A percentile compares a stretch with the other conserved stretches of the same genome.
These are phyloP conservation scores for Myotis pilosus DNA, from an alignment of 2,797 vertebrate species.

Conservation along the genomic window DNA sequence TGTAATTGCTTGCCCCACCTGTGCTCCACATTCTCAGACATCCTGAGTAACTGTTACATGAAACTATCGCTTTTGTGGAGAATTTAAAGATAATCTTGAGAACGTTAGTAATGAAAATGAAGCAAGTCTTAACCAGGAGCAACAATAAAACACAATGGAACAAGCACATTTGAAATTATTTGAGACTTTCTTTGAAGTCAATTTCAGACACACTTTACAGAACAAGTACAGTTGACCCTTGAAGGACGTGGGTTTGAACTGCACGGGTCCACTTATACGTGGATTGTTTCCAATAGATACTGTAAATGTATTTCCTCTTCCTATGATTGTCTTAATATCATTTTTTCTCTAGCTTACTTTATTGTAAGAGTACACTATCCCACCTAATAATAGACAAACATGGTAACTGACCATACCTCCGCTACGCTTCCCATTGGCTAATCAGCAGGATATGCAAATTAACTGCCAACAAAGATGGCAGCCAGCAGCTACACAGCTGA, in stretches of 20 bases:
- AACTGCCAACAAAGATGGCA: too few relatives aligned
- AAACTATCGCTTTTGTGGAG: not conserved
- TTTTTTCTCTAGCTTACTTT: not conserved
- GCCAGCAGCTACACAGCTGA: too few relatives aligned
- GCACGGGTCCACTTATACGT: not conserved
- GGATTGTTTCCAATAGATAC: not conserved
- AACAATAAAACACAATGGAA: not conserved
- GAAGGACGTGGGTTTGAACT: not conserved
- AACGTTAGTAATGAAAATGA: not conserved
- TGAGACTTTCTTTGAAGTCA: not conserved
- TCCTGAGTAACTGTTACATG: not conserved
- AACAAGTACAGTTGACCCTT: not conserved
- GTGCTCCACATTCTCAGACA: not conserved
- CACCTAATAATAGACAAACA: too few relatives aligned
- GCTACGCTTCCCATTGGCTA: too few relatives aligned
- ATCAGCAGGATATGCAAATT: too few relatives aligned
- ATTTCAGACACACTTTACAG: not conserved
- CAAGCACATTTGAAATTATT: not conserved
- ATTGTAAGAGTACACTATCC: not conserved
- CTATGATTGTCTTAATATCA: not conserved
- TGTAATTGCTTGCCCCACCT: not conserved
- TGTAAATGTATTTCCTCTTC: not conserved
- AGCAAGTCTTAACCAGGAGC: not conserved
- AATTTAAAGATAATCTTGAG: not conserved
- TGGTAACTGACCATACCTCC: too few relatives aligned